Percentiles rank a stretch among this genome's conserved stretches.
phyloP scores from a whole-genome alignment of 2,888 invertebrate species.

The Embidobia sp. region DNA sequence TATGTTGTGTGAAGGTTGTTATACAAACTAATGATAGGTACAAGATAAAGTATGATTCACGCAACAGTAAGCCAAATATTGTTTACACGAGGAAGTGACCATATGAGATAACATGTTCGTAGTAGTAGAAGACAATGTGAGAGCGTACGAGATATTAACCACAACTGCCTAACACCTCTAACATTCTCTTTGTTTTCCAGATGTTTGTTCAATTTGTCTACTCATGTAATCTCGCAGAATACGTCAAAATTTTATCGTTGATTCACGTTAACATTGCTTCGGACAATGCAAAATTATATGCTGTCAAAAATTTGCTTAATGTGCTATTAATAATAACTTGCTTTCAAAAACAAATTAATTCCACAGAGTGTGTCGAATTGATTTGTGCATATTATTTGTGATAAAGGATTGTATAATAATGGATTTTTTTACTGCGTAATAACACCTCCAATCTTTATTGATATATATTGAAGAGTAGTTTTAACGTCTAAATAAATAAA shows the following conservation, averaged over 20 bases:
- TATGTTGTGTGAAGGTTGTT: not conserved
- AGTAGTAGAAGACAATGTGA: constrained; percentile 44
- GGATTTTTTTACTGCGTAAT: too few relatives aligned
- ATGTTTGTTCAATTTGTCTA: constrained; percentile 31
- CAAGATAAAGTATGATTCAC: constrained; percentile 36
- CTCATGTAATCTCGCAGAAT: not conserved
- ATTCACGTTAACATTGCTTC: constrained; percentile 1
- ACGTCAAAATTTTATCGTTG: not conserved
- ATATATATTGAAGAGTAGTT: too few relatives aligned
- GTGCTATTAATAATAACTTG: too few relatives aligned
- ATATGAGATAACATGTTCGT: constrained; percentile 33
- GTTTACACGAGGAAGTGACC: constrained; percentile 49
- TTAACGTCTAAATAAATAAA: too few relatives aligned
- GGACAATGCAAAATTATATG: too few relatives aligned
- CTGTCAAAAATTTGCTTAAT: too few relatives aligned
- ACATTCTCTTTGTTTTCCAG: constrained; percentile 26
- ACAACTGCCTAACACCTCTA: constrained; percentile 19
- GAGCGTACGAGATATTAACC: constrained; percentile 35
- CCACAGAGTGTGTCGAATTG: too few relatives aligned
- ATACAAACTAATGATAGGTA: constrained; percentile 16
- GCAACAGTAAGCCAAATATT: constrained; percentile 30
- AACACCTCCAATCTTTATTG: too few relatives aligned
- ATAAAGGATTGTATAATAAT: too few relatives aligned
- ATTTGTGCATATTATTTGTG: too few relatives aligned
- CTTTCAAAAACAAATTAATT: too few relatives aligned